phyloP scores from a whole-genome alignment of 2,888 invertebrate genomes.

The Amblyteles armatorius region DNA sequence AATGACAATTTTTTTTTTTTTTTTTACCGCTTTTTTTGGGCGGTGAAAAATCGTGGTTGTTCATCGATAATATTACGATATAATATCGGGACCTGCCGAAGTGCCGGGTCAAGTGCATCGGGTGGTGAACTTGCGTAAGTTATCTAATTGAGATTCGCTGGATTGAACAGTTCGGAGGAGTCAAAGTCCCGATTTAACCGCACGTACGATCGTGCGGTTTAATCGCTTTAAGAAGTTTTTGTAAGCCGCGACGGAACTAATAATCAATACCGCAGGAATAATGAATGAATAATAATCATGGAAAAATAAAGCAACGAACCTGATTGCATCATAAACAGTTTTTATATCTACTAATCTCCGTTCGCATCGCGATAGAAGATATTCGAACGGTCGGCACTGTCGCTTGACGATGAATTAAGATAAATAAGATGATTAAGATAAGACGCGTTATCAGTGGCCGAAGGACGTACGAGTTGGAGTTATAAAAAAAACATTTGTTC shows the following conservation, averaged over 20 bases:
- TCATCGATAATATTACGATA: conserved; percentile 54
- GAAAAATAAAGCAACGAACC: no score
- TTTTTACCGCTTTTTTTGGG: conserved; percentile 12
- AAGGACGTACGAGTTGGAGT: background rate
- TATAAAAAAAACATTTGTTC: background rate
- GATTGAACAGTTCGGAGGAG: background rate
- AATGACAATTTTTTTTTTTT: background rate
- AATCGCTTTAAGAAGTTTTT: conserved; percentile 11
- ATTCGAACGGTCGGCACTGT: background rate
- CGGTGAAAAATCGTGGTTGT: conserved; percentile 37
- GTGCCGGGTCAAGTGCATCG: conserved; percentile 60
- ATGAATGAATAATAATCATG: background rate
- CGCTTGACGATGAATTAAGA: background rate
- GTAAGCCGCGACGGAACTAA: conserved; percentile 33
- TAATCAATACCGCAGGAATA: background rate
- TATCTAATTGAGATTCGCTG: conserved; percentile 2
- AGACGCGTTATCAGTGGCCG: background rate
- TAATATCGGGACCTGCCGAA: conserved; percentile 43
- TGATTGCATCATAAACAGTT: background rate
- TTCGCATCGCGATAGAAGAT: conserved; percentile 20
- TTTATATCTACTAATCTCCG: conserved; percentile 8
- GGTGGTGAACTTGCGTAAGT: background rate
- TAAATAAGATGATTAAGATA: background rate
- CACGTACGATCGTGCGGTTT: background rate
- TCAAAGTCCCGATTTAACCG: conserved; percentile 4